Evolutionary conservation across 1,140 invertebrate genomes (phyloP), one percentile per base, ranked within the genome.

Genomic region (Kradibia gibbosae): DNA sequence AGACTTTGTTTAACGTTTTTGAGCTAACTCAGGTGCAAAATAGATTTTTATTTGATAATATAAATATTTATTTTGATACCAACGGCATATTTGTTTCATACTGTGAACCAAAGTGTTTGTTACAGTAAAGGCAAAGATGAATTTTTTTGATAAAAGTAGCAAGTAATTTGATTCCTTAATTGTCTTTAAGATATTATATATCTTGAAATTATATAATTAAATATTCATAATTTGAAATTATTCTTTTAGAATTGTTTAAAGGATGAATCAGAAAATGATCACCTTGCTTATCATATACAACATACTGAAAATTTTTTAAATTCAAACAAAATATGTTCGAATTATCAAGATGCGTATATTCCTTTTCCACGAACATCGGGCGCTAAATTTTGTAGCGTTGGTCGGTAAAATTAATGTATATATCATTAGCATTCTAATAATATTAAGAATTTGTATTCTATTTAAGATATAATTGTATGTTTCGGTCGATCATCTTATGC

Each of bases 341-440:
- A 90, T 85, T 91, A 90, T 86, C 94, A 95, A 80, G 95, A 96
- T 87, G 93, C 95, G n/a, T 96, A 95, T 85, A 96, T 99, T 83
- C 98, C 98, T 0, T 99, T 98, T 91, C 98, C 98, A 1, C 92
- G 97, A 77, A 99, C 97, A 0, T 98, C 96, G 20, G 97, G 97
- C 7, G 97, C 97, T 0, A 95, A 96, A 87, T 99, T 99, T 92
- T 98, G 96, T 91, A 95, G 95, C 55, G 96, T 95, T 42, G 96
- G 95, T 93, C 84, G 85, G 90, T 87, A 85, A 22, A 31, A 53
- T 50, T 17, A 53, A 50, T 39, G 7, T 67, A 28, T n/a, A 13
- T 39, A n/a, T 39, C 22, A 34, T 28, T 34, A 17, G 36, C 55
- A 17, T 57, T 60, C 36, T 45, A 72, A 36, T 71, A 62, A 71